Evolutionary conservation across 2,888 invertebrate genomes (phyloP).

Genomic region (Apocheima hispidaria): DNA sequence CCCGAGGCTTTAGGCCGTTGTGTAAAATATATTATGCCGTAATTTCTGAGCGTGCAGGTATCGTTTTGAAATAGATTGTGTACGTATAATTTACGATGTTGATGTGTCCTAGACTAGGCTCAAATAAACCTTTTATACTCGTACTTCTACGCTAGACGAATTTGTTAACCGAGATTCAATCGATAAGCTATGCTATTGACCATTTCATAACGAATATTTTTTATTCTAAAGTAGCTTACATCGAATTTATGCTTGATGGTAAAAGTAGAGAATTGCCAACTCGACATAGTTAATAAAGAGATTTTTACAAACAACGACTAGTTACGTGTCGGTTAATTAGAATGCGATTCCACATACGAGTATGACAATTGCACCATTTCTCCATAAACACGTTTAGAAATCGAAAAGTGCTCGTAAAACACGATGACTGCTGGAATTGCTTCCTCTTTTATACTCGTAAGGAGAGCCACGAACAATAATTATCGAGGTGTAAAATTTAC

Average conservation of each 20-base stretch:
- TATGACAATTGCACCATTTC: conserved; percentile 59
- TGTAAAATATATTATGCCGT: conserved; percentile 68
- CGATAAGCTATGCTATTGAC: conserved; percentile 6
- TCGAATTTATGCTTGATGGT: neutral
- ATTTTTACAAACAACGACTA: conserved; percentile 12
- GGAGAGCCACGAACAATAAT: conserved; percentile 66
- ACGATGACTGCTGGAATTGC: conserved; percentile 71
- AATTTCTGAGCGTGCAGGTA: conserved; percentile 59
- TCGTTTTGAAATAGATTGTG: conserved; percentile 56
- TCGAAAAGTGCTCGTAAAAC: conserved; percentile 72
- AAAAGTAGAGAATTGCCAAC: neutral
- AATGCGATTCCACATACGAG: conserved; percentile 49
- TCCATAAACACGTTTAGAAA: conserved; percentile 69
- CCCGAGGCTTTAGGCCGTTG: conserved; percentile 61
- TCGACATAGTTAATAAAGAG: conserved; percentile 15
- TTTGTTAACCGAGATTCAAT: conserved; percentile 15
- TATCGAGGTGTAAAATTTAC: conserved; percentile 77
- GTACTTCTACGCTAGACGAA: conserved; percentile 18
- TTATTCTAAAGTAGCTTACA: conserved; percentile 6
- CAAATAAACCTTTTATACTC: conserved; percentile 29
- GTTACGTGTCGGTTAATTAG: conserved; percentile 37
- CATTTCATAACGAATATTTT: neutral
- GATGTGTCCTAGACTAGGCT: conserved; percentile 38
- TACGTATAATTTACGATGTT: conserved; percentile 51
- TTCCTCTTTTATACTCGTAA: conserved; percentile 67